Base-by-base conservation (phyloP, 2,797 vertebrate species). In the Gymnopithys bicolor region DNA sequence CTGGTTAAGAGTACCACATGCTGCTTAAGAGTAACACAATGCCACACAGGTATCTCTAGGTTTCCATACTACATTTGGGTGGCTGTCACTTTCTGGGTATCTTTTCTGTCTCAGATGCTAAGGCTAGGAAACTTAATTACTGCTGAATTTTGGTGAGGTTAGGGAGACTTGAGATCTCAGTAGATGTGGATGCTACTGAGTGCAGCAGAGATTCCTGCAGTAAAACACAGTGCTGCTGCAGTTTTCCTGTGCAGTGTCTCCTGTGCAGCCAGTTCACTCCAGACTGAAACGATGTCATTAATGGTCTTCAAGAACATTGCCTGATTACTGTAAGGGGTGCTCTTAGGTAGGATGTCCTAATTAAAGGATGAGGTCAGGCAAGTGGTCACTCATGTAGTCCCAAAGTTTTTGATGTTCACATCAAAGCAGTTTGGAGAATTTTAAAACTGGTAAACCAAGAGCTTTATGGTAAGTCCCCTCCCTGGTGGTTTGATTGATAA, bases 401-500 rank as follows among this genome's bases (percentile, higher is more conserved):
- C 41, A 49, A 67, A 78, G 45, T 74, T 93, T 89, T 91, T 87
- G 86, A 93, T 75, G 55, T 83, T 95, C 49, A 90, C 89, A 86
- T 87, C 58, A 83, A 95, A 90, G 79, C 30, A 37, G n/a, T 64
- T 85, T 41, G 85, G 83, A 96, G 80, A 93, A 81, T 71, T 87
- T 86, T 80, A 96, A 86, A 96, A 60, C 48, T 89, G 37, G 67
- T 8, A 30, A 88, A 76, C 43, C 1, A 1, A 33, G 67, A 77
- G 68, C 41, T 96, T 84, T 64, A 68, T 94, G 66, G 13, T 67
- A 87, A 91, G 87, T 91, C 78, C 87, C 52, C 32, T 94, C 39
- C 81, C 85, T 55, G 75, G 55, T 81, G 81, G 90, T 85, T 92
- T 90, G 60, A 85, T 90, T 19, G 8, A 88, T 96, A 95, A 97